Conservation (phyloP, 2,113 vertebrate species). For the Dicaeum eximium region DNA sequence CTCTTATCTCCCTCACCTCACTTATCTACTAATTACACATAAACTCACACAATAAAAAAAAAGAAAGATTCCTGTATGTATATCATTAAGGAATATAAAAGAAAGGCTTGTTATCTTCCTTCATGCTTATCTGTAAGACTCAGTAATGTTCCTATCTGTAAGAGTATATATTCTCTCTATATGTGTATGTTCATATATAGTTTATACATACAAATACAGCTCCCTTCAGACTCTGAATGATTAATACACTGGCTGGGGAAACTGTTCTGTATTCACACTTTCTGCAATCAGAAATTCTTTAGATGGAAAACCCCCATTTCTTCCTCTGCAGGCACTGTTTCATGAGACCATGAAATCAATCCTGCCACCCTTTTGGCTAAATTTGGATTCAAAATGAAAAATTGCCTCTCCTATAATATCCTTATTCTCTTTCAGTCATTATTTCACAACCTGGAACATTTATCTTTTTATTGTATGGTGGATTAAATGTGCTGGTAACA, state of each 20-base stretch:
- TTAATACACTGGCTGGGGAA: not conserved
- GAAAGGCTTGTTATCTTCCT: constrained; percentile 5
- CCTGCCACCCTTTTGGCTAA: not conserved
- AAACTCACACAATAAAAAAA: not conserved
- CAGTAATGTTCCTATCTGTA: not conserved
- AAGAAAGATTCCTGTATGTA: not conserved
- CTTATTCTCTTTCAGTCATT: constrained; percentile 15
- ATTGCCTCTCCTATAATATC: not conserved
- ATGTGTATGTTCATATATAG: not conserved
- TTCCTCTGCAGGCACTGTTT: not conserved
- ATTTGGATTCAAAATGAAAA: constrained; percentile 40
- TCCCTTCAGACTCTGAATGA: not conserved
- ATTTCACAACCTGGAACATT: not conserved
- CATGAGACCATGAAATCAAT: constrained; percentile 28
- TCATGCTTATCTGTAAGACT: not conserved
- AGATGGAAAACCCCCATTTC: not conserved
- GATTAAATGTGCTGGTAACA: constrained; percentile 1
- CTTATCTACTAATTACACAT: constrained; percentile 45
- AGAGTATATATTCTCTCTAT: not conserved
- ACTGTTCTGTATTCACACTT: not conserved
- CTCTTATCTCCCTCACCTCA: not conserved
- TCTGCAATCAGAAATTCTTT: not conserved
- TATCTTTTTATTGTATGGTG: not conserved
- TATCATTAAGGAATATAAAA: constrained; percentile 25
- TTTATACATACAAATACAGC: not conserved